A percentile compares a stretch with the other conserved stretches of the same genome.
phyloP scores from a whole-genome alignment of 2,113 vertebrate species.

The Barbus barbus region DNA sequence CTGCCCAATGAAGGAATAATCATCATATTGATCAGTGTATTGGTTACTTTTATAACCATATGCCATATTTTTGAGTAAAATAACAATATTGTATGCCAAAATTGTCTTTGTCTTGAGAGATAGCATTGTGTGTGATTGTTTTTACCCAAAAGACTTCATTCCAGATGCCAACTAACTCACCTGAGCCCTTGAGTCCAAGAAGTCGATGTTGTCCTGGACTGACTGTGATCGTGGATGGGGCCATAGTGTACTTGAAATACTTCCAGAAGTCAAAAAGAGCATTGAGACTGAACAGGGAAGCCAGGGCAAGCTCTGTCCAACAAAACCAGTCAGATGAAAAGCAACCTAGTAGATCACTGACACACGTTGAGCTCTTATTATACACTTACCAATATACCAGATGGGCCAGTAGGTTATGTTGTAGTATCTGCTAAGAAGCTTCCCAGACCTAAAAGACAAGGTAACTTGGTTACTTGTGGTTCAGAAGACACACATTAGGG shows the following conservation, averaged over 20 bases:
- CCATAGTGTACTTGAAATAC: conserved; percentile 92
- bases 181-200: conserved; percentile 80
- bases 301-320: conserved; percentile 81
- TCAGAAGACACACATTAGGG: neutral
- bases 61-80: too few relatives aligned
- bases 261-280: conserved; percentile 95
- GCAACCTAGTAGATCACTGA: neutral
- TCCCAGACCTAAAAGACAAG: conserved; percentile 82
- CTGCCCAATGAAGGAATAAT: too few relatives aligned
- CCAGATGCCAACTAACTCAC: conserved; percentile 54
- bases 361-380: neutral
- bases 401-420: conserved; percentile 90
- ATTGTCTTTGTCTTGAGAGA: neutral
- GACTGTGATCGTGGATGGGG: conserved; percentile 79
- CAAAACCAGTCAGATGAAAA: neutral
- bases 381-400: conserved; percentile 95
- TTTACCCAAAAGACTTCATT: neutral
- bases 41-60: too few relatives aligned
- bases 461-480: neutral
- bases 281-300: conserved; percentile 89
- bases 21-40: too few relatives aligned
- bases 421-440: conserved; percentile 85
- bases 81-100: too few relatives aligned
- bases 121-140: neutral
- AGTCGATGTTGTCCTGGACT: conserved; percentile 85